Evolutionary conservation across 2,113 vertebrate species (phyloP).

Genomic region (Sturnira hondurensis): DNA sequence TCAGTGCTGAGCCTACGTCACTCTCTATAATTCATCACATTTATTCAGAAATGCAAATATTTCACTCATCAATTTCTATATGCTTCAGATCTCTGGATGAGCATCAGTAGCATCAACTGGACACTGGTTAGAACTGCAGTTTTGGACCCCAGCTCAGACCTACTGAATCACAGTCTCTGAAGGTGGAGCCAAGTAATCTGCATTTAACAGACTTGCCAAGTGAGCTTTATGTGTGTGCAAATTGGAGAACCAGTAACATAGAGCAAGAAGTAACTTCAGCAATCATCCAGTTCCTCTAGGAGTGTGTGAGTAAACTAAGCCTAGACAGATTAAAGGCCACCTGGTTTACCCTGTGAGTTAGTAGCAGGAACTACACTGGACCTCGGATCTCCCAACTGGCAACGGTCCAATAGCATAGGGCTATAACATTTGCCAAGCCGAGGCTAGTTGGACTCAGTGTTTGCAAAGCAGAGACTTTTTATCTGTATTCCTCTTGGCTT

Average conservation of each 20-base stretch:
- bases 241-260: neutral
- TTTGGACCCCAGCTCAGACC: neutral
- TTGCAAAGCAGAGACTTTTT: constrained; percentile 7
- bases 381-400: neutral
- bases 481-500: constrained; percentile 41
- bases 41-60: neutral
- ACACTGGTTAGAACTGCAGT: neutral
- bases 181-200: neutral
- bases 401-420: neutral
- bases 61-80: neutral
- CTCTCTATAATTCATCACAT: neutral
- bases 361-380: neutral
- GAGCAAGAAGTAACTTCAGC: neutral
- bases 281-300: neutral
- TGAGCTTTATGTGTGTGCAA: neutral
- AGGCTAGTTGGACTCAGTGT: neutral
- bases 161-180: neutral
- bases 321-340: neutral
- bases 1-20: neutral
- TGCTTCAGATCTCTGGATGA: neutral
- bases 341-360: neutral
- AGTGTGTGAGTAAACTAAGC: neutral
- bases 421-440: neutral
- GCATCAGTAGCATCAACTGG: neutral
- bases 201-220: neutral